Evolutionary conservation across 2,113 vertebrate genomes (phyloP).

Genomic region (Willisornis vidua): DNA sequence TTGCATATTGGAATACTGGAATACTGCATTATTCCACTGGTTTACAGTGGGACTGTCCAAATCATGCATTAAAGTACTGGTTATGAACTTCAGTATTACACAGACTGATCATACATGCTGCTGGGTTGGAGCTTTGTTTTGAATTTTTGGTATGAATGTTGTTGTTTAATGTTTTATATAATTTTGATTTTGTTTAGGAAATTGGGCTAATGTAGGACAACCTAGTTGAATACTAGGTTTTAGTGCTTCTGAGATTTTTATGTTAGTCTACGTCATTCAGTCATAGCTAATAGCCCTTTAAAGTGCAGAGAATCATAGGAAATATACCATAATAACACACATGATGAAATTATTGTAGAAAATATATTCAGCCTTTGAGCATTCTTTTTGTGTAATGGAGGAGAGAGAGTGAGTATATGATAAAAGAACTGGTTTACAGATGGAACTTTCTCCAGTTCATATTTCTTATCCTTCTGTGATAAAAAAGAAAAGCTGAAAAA

Average conservation of each 20-base stretch:
- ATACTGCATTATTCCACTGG: background rate
- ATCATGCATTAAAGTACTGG: background rate
- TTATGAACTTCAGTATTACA: background rate
- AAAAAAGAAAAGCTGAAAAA: background rate
- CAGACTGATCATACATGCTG: background rate
- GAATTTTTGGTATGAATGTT: background rate
- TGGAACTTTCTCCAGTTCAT: background rate
- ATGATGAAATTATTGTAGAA: background rate
- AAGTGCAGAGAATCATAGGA: background rate
- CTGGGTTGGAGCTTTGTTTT: background rate
- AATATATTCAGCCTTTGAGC: background rate
- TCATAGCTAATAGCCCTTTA: background rate
- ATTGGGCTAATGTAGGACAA: background rate
- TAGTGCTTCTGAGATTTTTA: background rate
- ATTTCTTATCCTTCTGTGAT: background rate
- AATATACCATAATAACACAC: background rate
- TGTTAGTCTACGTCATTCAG: background rate
- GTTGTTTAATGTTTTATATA: background rate
- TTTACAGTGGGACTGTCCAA: background rate
- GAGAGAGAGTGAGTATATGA: background rate
- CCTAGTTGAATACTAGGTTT: background rate
- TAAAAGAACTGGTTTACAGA: background rate
- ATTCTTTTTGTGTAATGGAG: background rate
- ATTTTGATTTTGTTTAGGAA: background rate
- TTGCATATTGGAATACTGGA: background rate